Percentiles rank a stretch among this genome's conserved stretches.
These are phyloP conservation scores for Mobula hypostoma DNA, from an alignment of 2,113 vertebrate species.

Conservation along the genomic window DNA sequence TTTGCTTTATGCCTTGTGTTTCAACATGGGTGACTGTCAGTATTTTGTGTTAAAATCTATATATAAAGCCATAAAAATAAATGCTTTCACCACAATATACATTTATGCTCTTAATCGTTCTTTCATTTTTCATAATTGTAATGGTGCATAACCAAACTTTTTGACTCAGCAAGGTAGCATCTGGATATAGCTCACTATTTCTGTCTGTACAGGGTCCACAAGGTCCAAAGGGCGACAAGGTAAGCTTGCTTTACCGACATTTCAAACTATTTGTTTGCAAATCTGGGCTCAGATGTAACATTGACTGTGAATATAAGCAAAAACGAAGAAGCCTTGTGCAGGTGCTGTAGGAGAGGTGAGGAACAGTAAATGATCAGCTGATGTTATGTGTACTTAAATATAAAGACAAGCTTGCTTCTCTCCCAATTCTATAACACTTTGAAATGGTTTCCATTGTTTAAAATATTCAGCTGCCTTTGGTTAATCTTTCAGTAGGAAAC, in stretches of 20 bases:
- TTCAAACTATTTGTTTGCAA: not conserved
- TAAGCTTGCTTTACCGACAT: not conserved
- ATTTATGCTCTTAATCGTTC: not conserved
- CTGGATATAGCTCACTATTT: not conserved
- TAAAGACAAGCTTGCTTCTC: not conserved
- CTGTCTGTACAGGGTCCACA: conserved; percentile 24
- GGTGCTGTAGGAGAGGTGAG: too few relatives aligned
- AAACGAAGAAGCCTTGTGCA: not conserved
- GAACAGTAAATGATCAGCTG: not conserved
- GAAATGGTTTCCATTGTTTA: not conserved
- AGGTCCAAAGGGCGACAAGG: conserved; percentile 30
- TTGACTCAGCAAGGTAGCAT: not conserved
- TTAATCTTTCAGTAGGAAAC: not conserved
- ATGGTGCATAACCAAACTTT: not conserved
- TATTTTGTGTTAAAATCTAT: not conserved
- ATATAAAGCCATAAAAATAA: not conserved
- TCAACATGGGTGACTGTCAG: too few relatives aligned
- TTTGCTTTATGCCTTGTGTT: not conserved
- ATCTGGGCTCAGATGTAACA: not conserved
- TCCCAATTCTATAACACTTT: not conserved
- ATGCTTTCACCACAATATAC: not conserved
- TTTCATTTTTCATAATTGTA: not conserved
- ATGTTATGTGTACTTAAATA: not conserved
- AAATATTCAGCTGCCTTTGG: not conserved
- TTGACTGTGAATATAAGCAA: not conserved